A percentile compares a stretch with the other conserved stretches of the same genome.
Evolutionary conservation across 92 coral and sea anemone genomes (phyloP).

Genomic region (Desmophyllum pertusum): DNA sequence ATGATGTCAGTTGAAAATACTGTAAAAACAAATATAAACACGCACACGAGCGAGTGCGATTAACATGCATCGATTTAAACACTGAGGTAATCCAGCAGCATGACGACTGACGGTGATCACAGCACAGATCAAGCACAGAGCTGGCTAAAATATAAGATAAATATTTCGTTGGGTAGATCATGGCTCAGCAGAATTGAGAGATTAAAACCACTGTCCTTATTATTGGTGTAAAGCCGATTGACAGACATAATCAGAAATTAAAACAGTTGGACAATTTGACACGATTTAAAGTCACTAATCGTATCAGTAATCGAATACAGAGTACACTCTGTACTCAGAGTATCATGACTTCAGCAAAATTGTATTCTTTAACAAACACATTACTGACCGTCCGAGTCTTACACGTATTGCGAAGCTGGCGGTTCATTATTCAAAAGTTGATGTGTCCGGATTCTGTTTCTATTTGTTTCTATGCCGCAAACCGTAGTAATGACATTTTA

Average conservation of each 20-base stretch:
- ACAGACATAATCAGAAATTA: not conserved
- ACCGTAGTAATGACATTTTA: not conserved
- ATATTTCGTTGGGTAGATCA: not conserved
- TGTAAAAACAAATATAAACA: not conserved
- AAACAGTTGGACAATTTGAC: not conserved
- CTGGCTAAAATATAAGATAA: not conserved
- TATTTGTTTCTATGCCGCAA: not conserved
- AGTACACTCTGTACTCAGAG: no score
- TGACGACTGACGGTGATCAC: not conserved
- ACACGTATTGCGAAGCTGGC: no score
- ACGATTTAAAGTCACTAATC: not conserved
- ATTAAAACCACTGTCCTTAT: no score
- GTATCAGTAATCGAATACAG: not conserved
- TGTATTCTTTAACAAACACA: not conserved
- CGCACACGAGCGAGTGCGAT: not conserved
- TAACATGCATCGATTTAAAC: not conserved
- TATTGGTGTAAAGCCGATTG: not conserved
- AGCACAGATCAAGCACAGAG: not conserved
- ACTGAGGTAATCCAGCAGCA: not conserved
- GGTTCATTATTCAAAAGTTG: no score
- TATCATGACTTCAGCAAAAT: no score
- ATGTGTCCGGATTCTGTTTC: not conserved
- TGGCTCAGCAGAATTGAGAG: not conserved
- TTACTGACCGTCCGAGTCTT: not conserved
- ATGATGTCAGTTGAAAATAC: not conserved